Conservation (phyloP, 2,888 invertebrate genomes). For the Lycophotia porphyrea region DNA sequence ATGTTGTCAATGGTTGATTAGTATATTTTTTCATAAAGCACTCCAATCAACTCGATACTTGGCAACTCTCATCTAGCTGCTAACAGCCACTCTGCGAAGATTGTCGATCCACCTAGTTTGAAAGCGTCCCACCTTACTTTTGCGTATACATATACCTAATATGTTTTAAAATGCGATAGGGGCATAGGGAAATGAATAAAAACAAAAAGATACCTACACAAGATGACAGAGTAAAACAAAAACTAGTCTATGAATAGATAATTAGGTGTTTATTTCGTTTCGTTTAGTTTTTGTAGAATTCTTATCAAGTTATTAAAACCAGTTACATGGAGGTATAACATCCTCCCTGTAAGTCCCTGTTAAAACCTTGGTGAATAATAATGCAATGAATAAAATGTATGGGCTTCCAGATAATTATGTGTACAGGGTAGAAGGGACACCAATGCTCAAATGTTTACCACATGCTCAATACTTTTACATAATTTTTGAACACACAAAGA, state of each 20-base stretch:
- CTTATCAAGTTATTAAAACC: neutral
- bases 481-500: no score
- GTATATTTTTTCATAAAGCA: neutral
- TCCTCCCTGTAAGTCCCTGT: neutral
- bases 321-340: neutral
- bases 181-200: neutral
- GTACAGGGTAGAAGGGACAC: neutral
- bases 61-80: neutral
- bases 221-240: neutral
- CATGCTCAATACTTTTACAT: no score
- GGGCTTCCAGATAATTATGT: no score
- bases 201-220: neutral
- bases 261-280: neutral
- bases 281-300: neutral
- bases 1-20: constrained; percentile 7
- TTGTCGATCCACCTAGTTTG: neutral
- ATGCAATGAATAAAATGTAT: neutral
- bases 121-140: neutral
- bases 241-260: constrained; percentile 1
- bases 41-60: neutral
- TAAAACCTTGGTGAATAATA: neutral
- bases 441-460: neutral
- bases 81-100: neutral
- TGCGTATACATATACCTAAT: neutral
- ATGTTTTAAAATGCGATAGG: neutral